Evolutionary conservation across 2,797 vertebrate species (phyloP).

Genomic region (Lagodon rhomboides): DNA sequence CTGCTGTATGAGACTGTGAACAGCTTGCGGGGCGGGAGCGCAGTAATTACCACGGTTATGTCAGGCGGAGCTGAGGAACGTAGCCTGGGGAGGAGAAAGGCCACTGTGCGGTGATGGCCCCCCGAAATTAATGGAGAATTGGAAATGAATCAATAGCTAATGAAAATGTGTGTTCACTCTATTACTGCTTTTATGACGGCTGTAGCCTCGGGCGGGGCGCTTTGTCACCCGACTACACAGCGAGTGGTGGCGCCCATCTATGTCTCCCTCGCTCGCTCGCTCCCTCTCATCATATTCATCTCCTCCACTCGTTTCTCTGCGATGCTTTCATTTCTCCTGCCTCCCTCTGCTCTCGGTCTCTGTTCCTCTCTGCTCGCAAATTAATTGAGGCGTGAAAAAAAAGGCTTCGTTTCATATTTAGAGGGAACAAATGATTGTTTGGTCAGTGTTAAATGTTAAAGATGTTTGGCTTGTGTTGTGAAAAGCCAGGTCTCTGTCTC

Average conservation of each 20-base stretch:
- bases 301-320: constrained; percentile 44
- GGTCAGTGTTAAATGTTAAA: constrained; percentile 26
- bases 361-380: constrained; percentile 36
- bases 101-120: constrained; percentile 76
- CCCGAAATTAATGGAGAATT: constrained; percentile 83
- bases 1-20: constrained; percentile 74
- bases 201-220: constrained; percentile 74
- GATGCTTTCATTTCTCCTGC: constrained; percentile 44
- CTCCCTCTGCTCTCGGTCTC: constrained; percentile 2
- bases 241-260: constrained; percentile 52
- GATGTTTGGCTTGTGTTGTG: constrained; percentile 27
- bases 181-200: constrained; percentile 83
- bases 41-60: constrained; percentile 85
- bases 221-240: constrained; percentile 70
- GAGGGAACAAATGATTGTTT: constrained; percentile 46
- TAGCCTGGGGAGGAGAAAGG: constrained; percentile 81
- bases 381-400: constrained; percentile 46
- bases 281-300: constrained; percentile 62
- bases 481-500: constrained; percentile 5
- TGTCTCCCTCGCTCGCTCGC: constrained; percentile 33
- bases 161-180: constrained; percentile 86
- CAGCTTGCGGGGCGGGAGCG: constrained; percentile 82
- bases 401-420: constrained; percentile 42
- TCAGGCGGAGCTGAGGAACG: constrained; percentile 82
- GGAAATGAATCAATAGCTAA: constrained; percentile 88